phyloP scores from a whole-genome alignment of 1,140 invertebrate species.

The Tetragnatha versicolor region DNA sequence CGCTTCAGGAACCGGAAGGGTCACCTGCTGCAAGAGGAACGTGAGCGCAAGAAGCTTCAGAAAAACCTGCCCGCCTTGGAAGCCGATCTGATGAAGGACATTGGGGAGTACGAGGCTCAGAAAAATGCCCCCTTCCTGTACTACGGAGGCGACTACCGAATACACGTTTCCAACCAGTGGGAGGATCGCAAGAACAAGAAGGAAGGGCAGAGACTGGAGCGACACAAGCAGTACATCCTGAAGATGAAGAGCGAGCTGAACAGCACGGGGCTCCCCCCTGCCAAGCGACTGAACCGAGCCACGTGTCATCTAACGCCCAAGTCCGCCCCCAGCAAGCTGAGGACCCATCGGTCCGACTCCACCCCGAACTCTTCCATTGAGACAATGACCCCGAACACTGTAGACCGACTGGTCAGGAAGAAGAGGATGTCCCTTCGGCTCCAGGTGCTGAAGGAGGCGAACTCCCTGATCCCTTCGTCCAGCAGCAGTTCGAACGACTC shows the following conservation, averaged over 20 bases:
- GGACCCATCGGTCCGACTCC: too few relatives aligned
- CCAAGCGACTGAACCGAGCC: too few relatives aligned
- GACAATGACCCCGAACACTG: too few relatives aligned
- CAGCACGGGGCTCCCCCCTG: neutral
- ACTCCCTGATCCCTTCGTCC: too few relatives aligned
- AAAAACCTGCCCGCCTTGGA: constrained; percentile 69
- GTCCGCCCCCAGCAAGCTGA: too few relatives aligned
- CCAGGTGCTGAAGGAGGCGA: too few relatives aligned
- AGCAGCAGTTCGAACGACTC: too few relatives aligned
- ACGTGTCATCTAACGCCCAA: too few relatives aligned
- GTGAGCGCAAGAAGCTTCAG: constrained; percentile 76
- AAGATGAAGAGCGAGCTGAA: constrained; percentile 58
- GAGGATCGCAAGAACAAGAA: constrained; percentile 61
- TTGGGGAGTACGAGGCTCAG: constrained; percentile 62
- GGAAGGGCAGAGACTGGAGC: constrained; percentile 62
- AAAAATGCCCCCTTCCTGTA: constrained; percentile 61
- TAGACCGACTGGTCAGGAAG: too few relatives aligned
- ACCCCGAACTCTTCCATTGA: too few relatives aligned
- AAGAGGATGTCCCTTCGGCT: too few relatives aligned
- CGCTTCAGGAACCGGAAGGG: constrained; percentile 85
- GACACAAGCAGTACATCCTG: constrained; percentile 62
- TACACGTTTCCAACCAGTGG: constrained; percentile 63
- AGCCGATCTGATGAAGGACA: constrained; percentile 62
- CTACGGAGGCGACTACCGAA: constrained; percentile 60
- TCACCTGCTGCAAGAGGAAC: constrained; percentile 81